Conservation (phyloP, 2,888 invertebrate species). For the Pseudococcus viburni region DNA sequence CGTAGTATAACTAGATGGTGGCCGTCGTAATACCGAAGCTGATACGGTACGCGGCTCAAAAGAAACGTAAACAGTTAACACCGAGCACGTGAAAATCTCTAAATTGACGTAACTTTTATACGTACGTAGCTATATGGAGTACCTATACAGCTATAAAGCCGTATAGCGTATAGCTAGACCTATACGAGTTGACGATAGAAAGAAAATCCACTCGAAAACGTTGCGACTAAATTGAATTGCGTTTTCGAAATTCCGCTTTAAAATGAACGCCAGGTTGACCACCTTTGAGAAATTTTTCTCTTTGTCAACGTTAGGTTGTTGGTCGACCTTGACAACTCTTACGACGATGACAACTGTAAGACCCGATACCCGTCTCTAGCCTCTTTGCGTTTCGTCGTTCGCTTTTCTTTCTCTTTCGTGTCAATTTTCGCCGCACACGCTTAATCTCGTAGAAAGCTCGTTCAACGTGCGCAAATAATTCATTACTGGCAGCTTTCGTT, state of each 20-base stretch:
- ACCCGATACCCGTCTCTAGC: neutral
- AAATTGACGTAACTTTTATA: slow-evolving; percentile 26
- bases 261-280: slow-evolving; percentile 24
- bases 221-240: slow-evolving; percentile 32
- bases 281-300: slow-evolving; percentile 28
- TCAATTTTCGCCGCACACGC: neutral
- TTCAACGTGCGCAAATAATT: slow-evolving; percentile 14
- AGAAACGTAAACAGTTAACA: neutral
- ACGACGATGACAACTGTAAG: slow-evolving; percentile 3
- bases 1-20: neutral
- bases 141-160: no score
- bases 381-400: neutral
- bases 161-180: no score
- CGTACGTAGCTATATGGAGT: neutral
- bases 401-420: neutral
- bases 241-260: slow-evolving; percentile 32
- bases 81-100: neutral
- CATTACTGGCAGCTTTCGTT: neutral
- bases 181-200: neutral
- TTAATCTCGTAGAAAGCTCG: slow-evolving; percentile 14
- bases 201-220: slow-evolving; percentile 19
- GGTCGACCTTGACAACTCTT: slow-evolving; percentile 14
- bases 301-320: neutral
- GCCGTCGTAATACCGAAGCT: neutral
- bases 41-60: neutral